Conservation (phyloP, 1,140 invertebrate genomes). For the Papilio polyxenes region DNA sequence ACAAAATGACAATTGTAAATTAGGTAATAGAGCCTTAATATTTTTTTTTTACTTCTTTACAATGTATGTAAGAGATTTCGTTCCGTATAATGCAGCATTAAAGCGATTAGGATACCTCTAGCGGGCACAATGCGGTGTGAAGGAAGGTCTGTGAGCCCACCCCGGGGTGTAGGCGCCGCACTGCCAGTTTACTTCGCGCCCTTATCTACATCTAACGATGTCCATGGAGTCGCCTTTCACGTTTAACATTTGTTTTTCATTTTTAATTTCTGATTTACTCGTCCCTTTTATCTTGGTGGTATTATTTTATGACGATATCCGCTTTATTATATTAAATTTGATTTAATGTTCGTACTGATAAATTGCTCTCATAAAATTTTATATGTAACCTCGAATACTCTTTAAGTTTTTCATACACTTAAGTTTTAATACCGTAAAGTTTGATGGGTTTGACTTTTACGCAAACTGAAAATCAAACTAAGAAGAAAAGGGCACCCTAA, state of each 20-base stretch:
- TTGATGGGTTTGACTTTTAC: background rate
- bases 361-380: background rate
- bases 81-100: slow-evolving; percentile 21
- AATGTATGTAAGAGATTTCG: background rate
- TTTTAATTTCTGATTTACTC: background rate
- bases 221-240: slow-evolving; percentile 5
- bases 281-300: background rate
- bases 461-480: background rate
- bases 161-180: slow-evolving; percentile 23
- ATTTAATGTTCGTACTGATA: background rate
- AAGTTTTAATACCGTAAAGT: background rate
- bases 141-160: slow-evolving; percentile 31
- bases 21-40: background rate
- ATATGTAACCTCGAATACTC: background rate
- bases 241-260: background rate
- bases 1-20: background rate
- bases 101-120: slow-evolving; percentile 31
- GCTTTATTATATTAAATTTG: slow-evolving; percentile 4
- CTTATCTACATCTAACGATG: slow-evolving; percentile 23
- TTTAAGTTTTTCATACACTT: background rate
- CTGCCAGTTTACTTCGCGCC: slow-evolving; percentile 12
- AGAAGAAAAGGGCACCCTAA: no score
- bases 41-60: background rate
- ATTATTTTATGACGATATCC: background rate
- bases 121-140: slow-evolving; percentile 29